Evolutionary conservation across 2,113 vertebrate species (phyloP).

Genomic region (Peromyscus polionotus): DNA sequence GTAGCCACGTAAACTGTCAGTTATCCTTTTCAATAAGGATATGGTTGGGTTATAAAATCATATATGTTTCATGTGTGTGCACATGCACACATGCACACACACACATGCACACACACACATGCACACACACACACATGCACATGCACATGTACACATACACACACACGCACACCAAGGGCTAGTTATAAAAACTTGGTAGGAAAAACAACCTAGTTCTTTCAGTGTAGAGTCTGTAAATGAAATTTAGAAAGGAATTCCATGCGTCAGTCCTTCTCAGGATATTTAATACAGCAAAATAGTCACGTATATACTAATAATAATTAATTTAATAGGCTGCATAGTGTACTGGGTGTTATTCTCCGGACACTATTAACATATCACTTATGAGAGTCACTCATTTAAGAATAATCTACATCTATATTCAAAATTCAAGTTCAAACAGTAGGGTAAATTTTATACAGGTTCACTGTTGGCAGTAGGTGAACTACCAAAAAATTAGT

Average conservation of each 20-base stretch:
- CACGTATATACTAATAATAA: background rate
- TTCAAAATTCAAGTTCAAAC: background rate
- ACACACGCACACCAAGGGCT: background rate
- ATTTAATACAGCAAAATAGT: background rate
- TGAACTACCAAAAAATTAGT: background rate
- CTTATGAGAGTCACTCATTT: background rate
- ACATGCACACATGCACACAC: background rate
- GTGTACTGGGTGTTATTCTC: background rate
- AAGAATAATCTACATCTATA: background rate
- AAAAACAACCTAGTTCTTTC: background rate
- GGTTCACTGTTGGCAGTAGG: background rate
- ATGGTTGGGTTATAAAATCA: background rate
- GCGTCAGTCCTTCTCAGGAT: background rate
- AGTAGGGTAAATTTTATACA: background rate
- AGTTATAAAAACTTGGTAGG: background rate
- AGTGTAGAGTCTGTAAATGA: background rate
- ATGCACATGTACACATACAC: background rate
- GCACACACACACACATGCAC: background rate
- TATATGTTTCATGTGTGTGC: background rate
- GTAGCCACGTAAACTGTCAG: background rate
- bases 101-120: background rate
- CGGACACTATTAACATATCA: background rate
- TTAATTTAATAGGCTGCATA: background rate
- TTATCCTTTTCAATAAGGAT: background rate
- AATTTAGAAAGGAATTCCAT: slow-evolving; percentile 9